Conservation (phyloP, 2,888 invertebrate genomes). For the Pheosia gnoma region DNA sequence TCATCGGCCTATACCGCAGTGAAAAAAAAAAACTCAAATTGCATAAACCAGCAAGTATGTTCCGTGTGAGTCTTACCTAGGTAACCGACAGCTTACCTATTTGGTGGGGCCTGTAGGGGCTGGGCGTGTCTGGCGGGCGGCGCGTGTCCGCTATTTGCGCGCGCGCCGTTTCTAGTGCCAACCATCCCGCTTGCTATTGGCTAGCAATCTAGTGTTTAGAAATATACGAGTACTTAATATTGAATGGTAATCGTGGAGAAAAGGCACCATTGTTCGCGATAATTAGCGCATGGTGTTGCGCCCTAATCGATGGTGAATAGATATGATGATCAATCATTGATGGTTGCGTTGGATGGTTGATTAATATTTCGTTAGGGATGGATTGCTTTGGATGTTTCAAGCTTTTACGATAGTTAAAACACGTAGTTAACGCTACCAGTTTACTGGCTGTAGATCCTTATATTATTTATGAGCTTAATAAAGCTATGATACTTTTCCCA, state of each 20-base stretch:
- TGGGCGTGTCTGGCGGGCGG: constrained; percentile 48
- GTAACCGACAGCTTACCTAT: constrained; percentile 28
- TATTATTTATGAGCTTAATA: too few species aligned
- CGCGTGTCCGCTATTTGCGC: constrained; percentile 54
- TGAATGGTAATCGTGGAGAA: constrained; percentile 29
- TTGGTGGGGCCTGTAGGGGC: constrained; percentile 35
- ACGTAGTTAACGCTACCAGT: too few species aligned
- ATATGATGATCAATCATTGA: constrained; percentile 4
- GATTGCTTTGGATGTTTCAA: background rate
- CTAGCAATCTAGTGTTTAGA: background rate
- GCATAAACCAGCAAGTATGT: background rate
- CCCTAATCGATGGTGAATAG: background rate
- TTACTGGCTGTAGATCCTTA: too few species aligned
- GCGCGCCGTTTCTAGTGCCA: constrained; percentile 30
- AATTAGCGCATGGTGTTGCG: constrained; percentile 6
- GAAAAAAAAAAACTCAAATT: background rate
- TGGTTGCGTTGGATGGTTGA: background rate
- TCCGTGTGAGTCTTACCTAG: constrained; percentile 29
- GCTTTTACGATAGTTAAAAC: background rate
- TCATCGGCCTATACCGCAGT: too few species aligned
- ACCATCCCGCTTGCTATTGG: constrained; percentile 11
- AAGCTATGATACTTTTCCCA: too few species aligned
- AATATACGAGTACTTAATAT: constrained; percentile 9
- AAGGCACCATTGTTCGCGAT: constrained; percentile 4
- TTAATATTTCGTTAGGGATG: too few species aligned